Evolutionary conservation across 2,888 invertebrate genomes (phyloP), one percentile per base, ranked within the genome.

Genomic region (Callyntrura guangdongensis): DNA sequence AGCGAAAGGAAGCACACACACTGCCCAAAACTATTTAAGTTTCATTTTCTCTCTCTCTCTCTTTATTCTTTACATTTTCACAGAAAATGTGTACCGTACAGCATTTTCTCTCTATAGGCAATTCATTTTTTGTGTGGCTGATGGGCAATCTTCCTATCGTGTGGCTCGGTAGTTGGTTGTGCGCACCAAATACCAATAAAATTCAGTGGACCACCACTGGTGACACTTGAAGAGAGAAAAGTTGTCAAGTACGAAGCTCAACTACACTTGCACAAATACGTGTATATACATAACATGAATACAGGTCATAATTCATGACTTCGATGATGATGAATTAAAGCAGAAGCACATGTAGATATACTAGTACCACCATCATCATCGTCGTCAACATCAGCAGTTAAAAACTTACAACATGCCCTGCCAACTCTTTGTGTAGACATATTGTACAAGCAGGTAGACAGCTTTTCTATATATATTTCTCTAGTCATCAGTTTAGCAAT

Each of bases 201-300:
- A 61, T 81, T 53, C 17, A 25, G 49, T 11, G 74, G 89, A 89
- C 89, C 89, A 89, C 89, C 89, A 89, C 83, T 59, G 89, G 89
- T 74, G 89, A 89, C 83, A 87, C 87, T 56, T 45, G 53, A 86
- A 74, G 45, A 74, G 69, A 86, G 86, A 81, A 56, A 83, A 67
- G 82, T 36, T 82, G 64, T 67, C 64, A 67, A 49, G 83, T 61
- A 61, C 20, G 61, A 36, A 81, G 59, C 61, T 36, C 45, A 61
- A 81, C 45, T 12, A 8, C 56, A 12, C 9, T 8, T 25, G 22
- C 49, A 22, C 6, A 59, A 8, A 22, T 20, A 61, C 59, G 59
- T 27, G 0, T 49, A 61, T 25, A 11, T n/a, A n/a, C n/a, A n/a
- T n/a, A n/a, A n/a, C 61, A 49, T 3, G 17, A 1, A 36, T 36